phyloP scores from a whole-genome alignment of 2,797 vertebrate species.

The Labroides dimidiatus region DNA sequence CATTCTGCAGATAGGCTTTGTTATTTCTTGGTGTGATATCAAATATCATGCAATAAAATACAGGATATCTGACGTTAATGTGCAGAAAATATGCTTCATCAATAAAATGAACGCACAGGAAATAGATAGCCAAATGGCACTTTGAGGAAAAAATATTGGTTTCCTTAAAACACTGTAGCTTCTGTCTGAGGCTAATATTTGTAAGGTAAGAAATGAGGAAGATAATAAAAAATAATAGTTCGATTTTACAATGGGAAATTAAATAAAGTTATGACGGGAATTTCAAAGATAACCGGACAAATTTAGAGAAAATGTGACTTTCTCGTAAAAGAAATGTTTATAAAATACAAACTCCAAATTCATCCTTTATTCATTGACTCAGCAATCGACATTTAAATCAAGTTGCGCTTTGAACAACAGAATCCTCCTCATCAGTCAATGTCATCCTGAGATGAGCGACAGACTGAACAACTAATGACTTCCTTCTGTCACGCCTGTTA shows the following conservation, averaged over 20 bases:
- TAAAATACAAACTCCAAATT: constrained; percentile 6
- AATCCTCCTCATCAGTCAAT: constrained; percentile 56
- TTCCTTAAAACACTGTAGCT: constrained; percentile 7
- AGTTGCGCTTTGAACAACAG: constrained; percentile 63
- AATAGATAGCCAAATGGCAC: neutral
- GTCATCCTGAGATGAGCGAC: constrained; percentile 48
- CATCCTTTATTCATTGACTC: constrained; percentile 52
- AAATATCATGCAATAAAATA: constrained; percentile 13
- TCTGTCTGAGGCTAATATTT: too few relatives aligned
- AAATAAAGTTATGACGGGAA: neutral
- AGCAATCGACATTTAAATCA: constrained; percentile 73
- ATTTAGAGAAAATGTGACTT: constrained; percentile 10
- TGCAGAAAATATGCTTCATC: neutral
- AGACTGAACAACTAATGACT: constrained; percentile 40
- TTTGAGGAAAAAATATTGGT: neutral
- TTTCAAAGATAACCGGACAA: neutral
- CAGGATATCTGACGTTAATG: neutral
- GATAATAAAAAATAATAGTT: too few relatives aligned
- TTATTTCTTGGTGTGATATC: constrained; percentile 5
- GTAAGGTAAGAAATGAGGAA: too few relatives aligned
- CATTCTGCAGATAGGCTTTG: constrained; percentile 25
- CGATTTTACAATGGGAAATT: neutral
- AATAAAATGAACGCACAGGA: neutral
- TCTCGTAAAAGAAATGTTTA: constrained; percentile 3
- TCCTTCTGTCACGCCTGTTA: constrained; percentile 46